A percentile compares a stretch with the other conserved stretches of the same genome.
Evolutionary conservation across 2,113 vertebrate genomes (phyloP).

Genomic region (Hyperopisus bebe): DNA sequence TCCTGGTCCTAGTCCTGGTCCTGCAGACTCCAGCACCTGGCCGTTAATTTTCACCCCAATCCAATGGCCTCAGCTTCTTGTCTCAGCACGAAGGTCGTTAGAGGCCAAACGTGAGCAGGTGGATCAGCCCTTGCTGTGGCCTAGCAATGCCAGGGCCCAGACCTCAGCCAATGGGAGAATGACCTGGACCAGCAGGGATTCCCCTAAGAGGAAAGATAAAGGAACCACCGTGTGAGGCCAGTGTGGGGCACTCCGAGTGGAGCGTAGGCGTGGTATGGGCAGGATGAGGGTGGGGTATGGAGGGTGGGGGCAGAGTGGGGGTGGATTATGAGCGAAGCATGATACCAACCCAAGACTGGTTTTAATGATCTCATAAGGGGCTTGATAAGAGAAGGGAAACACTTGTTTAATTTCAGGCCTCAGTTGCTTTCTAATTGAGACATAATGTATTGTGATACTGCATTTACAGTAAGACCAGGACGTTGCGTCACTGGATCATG

Average conservation of each 20-base stretch:
- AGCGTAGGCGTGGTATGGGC: background rate
- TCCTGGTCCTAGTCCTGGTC: background rate
- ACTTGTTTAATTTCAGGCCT: background rate
- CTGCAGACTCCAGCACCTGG: background rate
- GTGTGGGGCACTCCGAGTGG: background rate
- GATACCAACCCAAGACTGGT: background rate
- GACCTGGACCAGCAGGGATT: background rate
- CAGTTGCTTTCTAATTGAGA: conserved; percentile 3
- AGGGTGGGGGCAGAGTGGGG: background rate
- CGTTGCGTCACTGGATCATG: background rate
- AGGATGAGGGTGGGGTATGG: background rate
- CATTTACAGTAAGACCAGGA: background rate
- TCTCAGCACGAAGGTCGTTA: background rate
- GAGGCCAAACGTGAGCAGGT: background rate
- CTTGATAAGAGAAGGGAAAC: background rate
- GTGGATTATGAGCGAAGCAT: background rate
- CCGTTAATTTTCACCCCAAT: background rate
- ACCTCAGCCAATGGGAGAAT: background rate
- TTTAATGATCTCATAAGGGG: background rate
- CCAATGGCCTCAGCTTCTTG: background rate
- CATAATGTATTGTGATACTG: background rate
- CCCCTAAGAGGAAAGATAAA: background rate
- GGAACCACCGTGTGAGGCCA: background rate
- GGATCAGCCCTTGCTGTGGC: background rate
- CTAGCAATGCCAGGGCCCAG: background rate